These are phyloP conservation scores for Coleophora flavipennella DNA, from an alignment of 2,888 invertebrate genomes.

Conservation along the genomic window DNA sequence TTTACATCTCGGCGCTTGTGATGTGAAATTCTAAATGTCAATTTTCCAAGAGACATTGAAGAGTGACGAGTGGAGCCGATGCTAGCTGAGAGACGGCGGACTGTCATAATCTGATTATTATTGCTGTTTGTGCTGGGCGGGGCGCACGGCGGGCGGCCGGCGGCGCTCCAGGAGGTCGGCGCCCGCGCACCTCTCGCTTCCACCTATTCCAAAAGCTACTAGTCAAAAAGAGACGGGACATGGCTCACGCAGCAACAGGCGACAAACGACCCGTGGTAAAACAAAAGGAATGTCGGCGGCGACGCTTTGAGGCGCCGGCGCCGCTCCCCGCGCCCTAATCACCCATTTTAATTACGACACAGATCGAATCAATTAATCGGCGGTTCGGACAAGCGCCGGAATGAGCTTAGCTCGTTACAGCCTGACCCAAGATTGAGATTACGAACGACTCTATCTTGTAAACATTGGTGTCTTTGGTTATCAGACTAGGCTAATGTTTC, in stretches of 20 bases:
- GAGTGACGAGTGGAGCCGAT: constrained; percentile 44
- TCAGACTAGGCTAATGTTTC: constrained; percentile 19
- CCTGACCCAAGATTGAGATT: constrained; percentile 40
- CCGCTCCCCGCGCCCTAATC: constrained; percentile 68
- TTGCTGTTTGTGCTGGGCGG: constrained; percentile 56
- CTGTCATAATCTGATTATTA: constrained; percentile 72
- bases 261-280: constrained; percentile 72
- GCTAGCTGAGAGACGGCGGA: constrained; percentile 42
- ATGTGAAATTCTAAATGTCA: constrained; percentile 37
- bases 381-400: constrained; percentile 65
- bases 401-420: constrained; percentile 45
- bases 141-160: constrained; percentile 60
- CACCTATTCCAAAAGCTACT: constrained; percentile 18
- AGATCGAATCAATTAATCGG: constrained; percentile 73
- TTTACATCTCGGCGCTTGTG: constrained; percentile 4
- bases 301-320: constrained; percentile 72
- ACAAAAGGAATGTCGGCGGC: constrained; percentile 72
- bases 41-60: constrained; percentile 41
- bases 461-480: constrained; percentile 25
- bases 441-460: constrained; percentile 38
- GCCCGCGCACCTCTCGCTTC: constrained; percentile 55
- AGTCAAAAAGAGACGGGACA: constrained; percentile 29
- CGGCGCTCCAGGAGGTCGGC: constrained; percentile 64
- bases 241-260: constrained; percentile 51
- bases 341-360: constrained; percentile 73